A percentile compares a stretch with the other conserved stretches of the same genome.
phyloP scores from a whole-genome alignment of 2,113 vertebrate species.

The Phodopus roborovskii region DNA sequence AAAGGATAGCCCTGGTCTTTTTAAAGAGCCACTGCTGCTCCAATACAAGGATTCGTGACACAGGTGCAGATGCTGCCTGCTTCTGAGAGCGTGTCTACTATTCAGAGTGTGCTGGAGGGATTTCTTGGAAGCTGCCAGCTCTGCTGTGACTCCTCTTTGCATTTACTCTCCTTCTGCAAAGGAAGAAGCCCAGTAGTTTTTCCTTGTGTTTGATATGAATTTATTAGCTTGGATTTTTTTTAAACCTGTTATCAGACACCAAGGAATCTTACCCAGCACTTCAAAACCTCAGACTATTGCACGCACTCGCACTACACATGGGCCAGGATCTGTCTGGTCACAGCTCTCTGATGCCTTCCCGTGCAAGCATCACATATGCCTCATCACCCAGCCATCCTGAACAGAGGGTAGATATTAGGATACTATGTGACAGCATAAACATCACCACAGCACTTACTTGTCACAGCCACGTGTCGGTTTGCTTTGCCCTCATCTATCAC shows the following conservation, averaged over 20 bases:
- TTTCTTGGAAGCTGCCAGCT: background rate
- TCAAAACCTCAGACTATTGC: background rate
- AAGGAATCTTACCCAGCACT: background rate
- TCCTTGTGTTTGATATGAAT: background rate
- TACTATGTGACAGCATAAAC: background rate
- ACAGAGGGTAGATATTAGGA: background rate
- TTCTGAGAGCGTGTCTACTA: background rate
- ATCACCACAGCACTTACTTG: slow-evolving; percentile 88
- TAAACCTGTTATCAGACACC: background rate
- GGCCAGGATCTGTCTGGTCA: rapidly evolving
- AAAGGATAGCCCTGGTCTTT: background rate
- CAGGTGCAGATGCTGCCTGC: background rate
- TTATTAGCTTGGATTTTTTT: background rate
- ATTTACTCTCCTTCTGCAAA: background rate
- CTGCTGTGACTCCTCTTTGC: background rate
- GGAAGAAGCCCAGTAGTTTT: background rate
- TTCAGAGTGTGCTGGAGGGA: rapidly evolving
- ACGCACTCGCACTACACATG: background rate
- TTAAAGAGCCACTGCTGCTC: background rate
- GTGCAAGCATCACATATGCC: background rate
- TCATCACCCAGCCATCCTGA: rapidly evolving
- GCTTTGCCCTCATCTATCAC: slow-evolving; percentile 98
- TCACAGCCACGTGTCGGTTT: slow-evolving; percentile 97
- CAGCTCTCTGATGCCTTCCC: background rate
- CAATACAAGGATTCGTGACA: background rate